Conservation (phyloP, 2,888 invertebrate genomes). For the Xanthorhoe spadicearia region DNA sequence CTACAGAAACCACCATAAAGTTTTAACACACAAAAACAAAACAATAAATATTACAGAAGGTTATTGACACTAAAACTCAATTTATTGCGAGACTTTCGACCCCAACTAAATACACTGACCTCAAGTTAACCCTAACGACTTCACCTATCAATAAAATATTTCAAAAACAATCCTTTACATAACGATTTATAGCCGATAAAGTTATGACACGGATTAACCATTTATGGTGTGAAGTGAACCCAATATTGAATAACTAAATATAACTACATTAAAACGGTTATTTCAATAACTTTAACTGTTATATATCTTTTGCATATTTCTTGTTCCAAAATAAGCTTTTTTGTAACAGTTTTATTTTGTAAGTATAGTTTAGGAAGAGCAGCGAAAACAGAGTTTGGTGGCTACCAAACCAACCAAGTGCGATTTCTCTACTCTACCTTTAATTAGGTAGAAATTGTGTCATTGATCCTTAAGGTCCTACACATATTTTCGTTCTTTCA, state of each 20-base stretch:
- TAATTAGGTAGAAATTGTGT: no score
- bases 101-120: constrained; percentile 24
- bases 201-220: constrained; percentile 18
- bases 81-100: constrained; percentile 27
- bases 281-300: background rate
- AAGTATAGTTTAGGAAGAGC: no score
- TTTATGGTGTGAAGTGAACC: background rate
- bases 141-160: constrained; percentile 26
- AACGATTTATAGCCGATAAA: constrained; percentile 18
- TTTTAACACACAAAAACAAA: background rate
- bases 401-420: no score
- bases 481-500: no score
- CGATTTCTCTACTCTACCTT: no score
- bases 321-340: no score
- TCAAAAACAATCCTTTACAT: constrained; percentile 26
- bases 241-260: background rate
- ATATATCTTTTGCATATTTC: no score
- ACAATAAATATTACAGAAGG: background rate
- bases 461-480: no score
- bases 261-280: no score
- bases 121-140: constrained; percentile 16
- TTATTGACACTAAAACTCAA: constrained; percentile 9
- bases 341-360: no score
- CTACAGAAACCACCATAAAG: no score
- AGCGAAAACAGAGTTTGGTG: no score